Conservation (phyloP, 2,113 vertebrate genomes). For the Pseudorasbora parva region DNA sequence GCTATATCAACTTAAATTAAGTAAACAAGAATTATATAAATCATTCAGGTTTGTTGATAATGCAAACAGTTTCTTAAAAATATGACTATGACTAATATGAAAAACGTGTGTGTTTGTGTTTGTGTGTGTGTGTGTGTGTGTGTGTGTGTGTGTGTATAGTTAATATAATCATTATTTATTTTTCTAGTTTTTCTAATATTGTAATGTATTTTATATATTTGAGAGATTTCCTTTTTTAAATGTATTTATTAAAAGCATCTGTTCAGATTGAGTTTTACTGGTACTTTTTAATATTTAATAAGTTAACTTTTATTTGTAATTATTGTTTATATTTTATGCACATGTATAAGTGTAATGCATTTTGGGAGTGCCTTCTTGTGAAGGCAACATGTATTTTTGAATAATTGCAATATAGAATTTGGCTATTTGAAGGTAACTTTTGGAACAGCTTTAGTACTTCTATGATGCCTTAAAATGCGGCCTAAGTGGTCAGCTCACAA, state of each 20-base stretch:
- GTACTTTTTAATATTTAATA: too few species aligned
- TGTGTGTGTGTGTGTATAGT: too few species aligned
- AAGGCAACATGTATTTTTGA: background rate
- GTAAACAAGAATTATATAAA: background rate
- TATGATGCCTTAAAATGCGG: background rate
- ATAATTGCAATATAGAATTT: background rate
- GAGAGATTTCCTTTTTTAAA: too few species aligned
- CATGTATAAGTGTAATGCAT: background rate
- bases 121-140: too few species aligned
- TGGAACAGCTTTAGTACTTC: background rate
- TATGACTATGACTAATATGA: too few species aligned
- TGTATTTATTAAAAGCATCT: background rate
- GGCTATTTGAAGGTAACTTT: background rate
- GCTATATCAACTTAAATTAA: background rate
- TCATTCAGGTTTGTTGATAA: background rate
- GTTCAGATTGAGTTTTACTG: background rate
- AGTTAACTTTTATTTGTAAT: background rate
- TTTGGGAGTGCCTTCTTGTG: background rate
- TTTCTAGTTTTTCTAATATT: background rate
- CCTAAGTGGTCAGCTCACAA: background rate
- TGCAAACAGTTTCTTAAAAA: background rate
- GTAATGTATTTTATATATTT: background rate
- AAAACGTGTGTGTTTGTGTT: too few species aligned
- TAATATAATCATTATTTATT: too few species aligned
- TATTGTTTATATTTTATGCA: background rate